Conservation (phyloP, 2,113 vertebrate genomes). For the Hydrolagus affinis region DNA sequence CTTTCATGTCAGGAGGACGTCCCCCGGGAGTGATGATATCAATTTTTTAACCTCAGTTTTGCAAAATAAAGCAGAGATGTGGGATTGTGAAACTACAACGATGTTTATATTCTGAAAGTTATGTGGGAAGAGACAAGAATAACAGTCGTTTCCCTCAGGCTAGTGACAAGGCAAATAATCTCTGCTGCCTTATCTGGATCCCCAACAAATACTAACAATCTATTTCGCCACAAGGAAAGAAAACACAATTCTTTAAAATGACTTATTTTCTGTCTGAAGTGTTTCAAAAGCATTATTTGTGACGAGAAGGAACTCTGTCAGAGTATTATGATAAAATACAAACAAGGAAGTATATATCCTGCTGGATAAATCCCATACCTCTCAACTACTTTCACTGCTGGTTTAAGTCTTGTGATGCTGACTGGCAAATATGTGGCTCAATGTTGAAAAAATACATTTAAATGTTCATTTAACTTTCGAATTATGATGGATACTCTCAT, state of each 20-base stretch:
- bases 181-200: not conserved
- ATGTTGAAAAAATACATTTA: not conserved
- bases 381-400: not conserved
- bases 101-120: not conserved
- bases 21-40: too few species aligned
- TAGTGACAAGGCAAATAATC: not conserved
- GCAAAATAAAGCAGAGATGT: not conserved
- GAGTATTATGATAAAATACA: not conserved
- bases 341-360: not conserved
- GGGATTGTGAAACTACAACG: not conserved
- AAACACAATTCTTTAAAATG: not conserved
- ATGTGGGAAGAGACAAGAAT: not conserved
- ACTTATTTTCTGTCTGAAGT: not conserved
- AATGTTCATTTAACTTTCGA: not conserved
- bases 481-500: not conserved
- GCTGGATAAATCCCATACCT: not conserved
- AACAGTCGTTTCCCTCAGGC: not conserved
- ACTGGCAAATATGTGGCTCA: not conserved
- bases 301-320: not conserved
- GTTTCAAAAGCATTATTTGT: not conserved
- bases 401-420: not conserved
- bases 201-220: not conserved
- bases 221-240: too few species aligned
- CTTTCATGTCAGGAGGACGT: too few species aligned
- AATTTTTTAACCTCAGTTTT: not conserved